Evolutionary conservation across 2,113 vertebrate genomes (phyloP).

Genomic region (Indicator maculatus): DNA sequence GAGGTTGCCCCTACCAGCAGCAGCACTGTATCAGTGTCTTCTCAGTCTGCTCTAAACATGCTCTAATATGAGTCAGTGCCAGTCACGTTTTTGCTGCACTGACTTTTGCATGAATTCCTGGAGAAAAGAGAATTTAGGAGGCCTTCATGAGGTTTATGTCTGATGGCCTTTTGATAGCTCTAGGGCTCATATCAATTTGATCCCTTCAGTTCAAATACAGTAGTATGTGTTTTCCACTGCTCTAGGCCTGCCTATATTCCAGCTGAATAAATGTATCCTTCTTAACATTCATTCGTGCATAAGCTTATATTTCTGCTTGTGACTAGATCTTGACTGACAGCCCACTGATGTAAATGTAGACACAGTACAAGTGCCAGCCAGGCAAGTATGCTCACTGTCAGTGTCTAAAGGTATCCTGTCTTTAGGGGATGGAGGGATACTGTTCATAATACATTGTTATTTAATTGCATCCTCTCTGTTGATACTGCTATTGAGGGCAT

Average conservation of each 20-base stretch:
- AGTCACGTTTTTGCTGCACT: neutral
- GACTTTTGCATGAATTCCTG: neutral
- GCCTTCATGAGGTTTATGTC: neutral
- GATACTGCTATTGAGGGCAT: neutral
- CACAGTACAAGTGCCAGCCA: neutral
- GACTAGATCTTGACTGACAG: conserved; percentile 5
- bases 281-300: neutral
- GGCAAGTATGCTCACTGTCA: neutral
- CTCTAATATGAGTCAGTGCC: neutral
- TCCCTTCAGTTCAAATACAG: neutral
- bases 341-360: neutral
- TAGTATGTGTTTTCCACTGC: neutral
- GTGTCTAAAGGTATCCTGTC: neutral
- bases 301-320: neutral
- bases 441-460: conserved; percentile 15
- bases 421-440: neutral
- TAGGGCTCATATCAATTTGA: neutral
- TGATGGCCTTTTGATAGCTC: conserved; percentile 6
- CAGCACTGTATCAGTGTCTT: neutral
- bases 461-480: conserved; percentile 42
- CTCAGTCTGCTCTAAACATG: neutral
- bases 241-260: neutral
- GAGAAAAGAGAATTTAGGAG: neutral
- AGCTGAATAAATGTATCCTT: conserved; percentile 20
- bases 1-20: neutral